A percentile compares a stretch with the other conserved stretches of the same genome.
These are phyloP conservation scores for Malacoraja senta DNA, from an alignment of 2,797 vertebrate genomes.

Conservation along the genomic window DNA sequence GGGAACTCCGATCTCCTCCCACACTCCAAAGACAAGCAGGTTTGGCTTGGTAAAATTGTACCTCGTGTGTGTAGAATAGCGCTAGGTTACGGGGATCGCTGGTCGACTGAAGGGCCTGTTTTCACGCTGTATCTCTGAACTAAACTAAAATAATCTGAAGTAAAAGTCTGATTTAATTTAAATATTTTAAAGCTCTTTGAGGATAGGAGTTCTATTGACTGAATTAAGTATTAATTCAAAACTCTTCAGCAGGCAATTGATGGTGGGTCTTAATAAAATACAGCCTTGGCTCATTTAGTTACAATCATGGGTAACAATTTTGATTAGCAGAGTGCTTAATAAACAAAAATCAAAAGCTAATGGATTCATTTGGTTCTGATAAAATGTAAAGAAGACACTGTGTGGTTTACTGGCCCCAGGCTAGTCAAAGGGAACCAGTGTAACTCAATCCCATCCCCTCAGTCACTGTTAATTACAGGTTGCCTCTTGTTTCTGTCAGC, in stretches of 20 bases:
- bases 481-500: slow-evolving; percentile 15
- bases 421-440: not conserved
- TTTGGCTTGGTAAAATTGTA: too few relatives aligned
- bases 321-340: not conserved
- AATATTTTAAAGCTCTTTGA: not conserved
- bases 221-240: not conserved
- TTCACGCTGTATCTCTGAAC: too few relatives aligned
- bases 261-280: not conserved
- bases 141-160: not conserved
- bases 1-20: too few relatives aligned
- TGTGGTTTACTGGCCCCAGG: not conserved
- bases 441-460: not conserved
- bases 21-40: too few relatives aligned
- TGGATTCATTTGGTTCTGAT: not conserved
- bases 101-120: too few relatives aligned
- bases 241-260: not conserved
- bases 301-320: not conserved
- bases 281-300: not conserved
- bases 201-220: not conserved
- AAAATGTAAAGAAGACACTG: slow-evolving; percentile 7
- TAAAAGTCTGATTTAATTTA: not conserved
- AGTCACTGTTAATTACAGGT: slow-evolving; percentile 27
- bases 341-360: not conserved
- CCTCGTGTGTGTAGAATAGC: too few relatives aligned
- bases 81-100: too few relatives aligned